A percentile compares a stretch with the other conserved stretches of the same genome.
These are phyloP conservation scores for Istiophorus platypterus DNA, from an alignment of 2,113 vertebrate genomes.

Conservation along the genomic window DNA sequence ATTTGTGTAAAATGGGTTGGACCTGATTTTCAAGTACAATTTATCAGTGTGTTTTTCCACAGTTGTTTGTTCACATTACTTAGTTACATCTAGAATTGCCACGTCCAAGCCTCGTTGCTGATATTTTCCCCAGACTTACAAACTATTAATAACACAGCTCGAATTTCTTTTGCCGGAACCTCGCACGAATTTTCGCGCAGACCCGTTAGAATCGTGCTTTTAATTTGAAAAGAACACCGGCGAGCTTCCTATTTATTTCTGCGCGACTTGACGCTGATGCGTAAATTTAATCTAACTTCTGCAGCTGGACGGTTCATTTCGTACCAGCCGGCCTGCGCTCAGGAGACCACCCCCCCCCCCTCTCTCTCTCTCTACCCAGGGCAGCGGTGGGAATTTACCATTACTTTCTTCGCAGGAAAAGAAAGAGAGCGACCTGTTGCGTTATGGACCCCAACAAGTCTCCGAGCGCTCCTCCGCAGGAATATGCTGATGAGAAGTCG, in stretches of 20 bases:
- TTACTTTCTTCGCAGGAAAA: neutral
- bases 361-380: no score
- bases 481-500: conserved; percentile 50
- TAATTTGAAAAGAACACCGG: neutral
- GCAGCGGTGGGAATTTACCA: neutral
- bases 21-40: no score
- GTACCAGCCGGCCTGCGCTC: neutral
- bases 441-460: conserved; percentile 69
- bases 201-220: neutral
- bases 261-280: neutral
- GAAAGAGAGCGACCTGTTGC: neutral
- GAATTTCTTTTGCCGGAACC: neutral
- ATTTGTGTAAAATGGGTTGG: no score
- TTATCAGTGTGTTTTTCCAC: no score
- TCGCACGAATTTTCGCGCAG: no score
- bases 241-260: accelerated
- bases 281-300: no score
- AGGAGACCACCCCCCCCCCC: no score
- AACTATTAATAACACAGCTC: neutral
- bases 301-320: neutral
- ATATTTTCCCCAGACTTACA: neutral
- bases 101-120: neutral
- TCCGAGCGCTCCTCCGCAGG: conserved; percentile 28
- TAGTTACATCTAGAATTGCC: no score
- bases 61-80: no score